Evolutionary conservation across 2,797 vertebrate genomes (phyloP).

Genomic region (Hyperoplus lanceolatus): DNA sequence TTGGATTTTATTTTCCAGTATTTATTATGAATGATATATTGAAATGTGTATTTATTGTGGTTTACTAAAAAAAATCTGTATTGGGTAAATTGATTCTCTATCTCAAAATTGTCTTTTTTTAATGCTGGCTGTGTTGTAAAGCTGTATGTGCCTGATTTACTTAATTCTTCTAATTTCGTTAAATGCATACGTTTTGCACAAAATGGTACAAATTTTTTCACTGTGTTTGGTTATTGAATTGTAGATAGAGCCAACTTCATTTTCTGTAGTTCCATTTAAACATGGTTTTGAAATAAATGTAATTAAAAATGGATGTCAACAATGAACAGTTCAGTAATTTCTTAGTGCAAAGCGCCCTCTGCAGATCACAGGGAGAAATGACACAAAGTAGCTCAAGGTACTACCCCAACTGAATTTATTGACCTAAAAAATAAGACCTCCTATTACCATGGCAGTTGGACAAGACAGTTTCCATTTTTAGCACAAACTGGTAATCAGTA

Average conservation of each 20-base stretch:
- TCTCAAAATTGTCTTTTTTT: constrained; percentile 88
- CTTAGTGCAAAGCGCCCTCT: constrained; percentile 72
- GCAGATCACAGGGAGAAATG: constrained; percentile 43
- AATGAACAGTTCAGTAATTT: constrained; percentile 12
- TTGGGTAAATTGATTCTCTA: constrained; percentile 91
- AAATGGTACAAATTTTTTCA: constrained; percentile 59
- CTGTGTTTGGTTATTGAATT: constrained; percentile 72
- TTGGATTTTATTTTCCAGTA: constrained; percentile 90
- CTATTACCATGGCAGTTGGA: constrained; percentile 37
- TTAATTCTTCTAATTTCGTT: constrained; percentile 76
- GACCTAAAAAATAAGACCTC: constrained; percentile 52
- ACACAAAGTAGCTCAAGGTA: not conserved
- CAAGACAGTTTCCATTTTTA: constrained; percentile 13
- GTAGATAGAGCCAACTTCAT: constrained; percentile 66
- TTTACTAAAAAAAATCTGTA: constrained; percentile 92
- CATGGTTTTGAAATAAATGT: constrained; percentile 81
- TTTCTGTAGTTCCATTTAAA: constrained; percentile 75
- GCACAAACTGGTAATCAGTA: constrained; percentile 17
- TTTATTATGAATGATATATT: constrained; percentile 97
- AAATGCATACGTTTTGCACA: constrained; percentile 85
- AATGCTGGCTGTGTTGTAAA: constrained; percentile 91
- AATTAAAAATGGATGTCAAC: constrained; percentile 56
- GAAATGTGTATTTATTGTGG: constrained; percentile 99
- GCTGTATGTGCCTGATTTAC: constrained; percentile 88
- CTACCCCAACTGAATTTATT: constrained; percentile 67